Evolutionary conservation across 2,888 invertebrate species (phyloP), one percentile per base, ranked within the genome.

Genomic region (Cantharis rufa): DNA sequence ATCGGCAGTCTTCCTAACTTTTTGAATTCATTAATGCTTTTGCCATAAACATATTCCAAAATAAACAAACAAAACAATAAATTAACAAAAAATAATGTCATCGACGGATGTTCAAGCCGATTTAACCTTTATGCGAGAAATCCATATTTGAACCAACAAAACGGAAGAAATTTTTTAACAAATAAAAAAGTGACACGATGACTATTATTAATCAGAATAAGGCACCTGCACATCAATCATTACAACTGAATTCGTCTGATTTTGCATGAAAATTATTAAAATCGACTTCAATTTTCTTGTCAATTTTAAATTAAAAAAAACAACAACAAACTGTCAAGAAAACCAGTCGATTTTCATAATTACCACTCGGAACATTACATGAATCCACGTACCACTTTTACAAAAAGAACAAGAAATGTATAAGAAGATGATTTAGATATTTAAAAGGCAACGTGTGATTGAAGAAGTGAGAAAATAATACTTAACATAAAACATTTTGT

Each of bases 221-320:
- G 77, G 77, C 77, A 77, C 77, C 77, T 74, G 77, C 74, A 77
- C 72, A 69, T 76, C 48, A 66, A 66, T 64, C 64, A 21, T 66
- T 66, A 24, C 21, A 66, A 66, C 21, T 66, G 64, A 66, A 66
- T 24, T 21, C 64, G 64, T 66, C 64, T 21, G 64, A 66, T 66
- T 66, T 21, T 24, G 18, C n/a, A 66, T 21, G 24, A 66, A 64
- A 66, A 66, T 21, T n/a, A 48, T n/a, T n/a, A 48, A 48, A 48
- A 48, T 48, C 48, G 48, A 48, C n/a, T 48, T 5, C 1, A 1
- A 48, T 48, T n/a, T 13, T 48, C 48, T n/a, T 48, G 48, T 48
- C 48, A 48, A 48, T 48, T 48, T 48, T n/a, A 48, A 48, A 48
- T 48, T 48, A n/a, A 48, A 48, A 28, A 5, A 48, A 48, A n/a